Evolutionary conservation across 2,888 invertebrate genomes (phyloP).

Genomic region (Colletes collaris): DNA sequence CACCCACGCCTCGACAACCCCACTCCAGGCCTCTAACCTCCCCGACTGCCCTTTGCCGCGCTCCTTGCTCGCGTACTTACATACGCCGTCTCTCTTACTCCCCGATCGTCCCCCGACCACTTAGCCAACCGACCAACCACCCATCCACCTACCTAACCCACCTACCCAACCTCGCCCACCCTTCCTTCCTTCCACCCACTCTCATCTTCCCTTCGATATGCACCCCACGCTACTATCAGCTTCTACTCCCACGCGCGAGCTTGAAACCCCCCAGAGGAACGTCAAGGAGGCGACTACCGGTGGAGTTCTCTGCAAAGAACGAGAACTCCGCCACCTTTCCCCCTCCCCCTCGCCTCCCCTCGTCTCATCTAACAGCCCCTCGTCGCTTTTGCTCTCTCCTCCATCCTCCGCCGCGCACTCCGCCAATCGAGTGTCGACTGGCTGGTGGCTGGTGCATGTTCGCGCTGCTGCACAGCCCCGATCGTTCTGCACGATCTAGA

Average conservation of each 20-base stretch:
- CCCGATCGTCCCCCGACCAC: conserved; percentile 33
- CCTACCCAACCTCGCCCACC: conserved; percentile 32
- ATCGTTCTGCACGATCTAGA: conserved; percentile 53
- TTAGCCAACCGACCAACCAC: conserved; percentile 55
- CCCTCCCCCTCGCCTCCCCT: conserved; percentile 1
- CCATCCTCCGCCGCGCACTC: conserved; percentile 49
- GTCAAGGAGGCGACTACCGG: conserved; percentile 71
- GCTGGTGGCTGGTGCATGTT: conserved; percentile 46
- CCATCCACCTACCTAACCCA: conserved; percentile 46
- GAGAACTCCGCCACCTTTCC: conserved; percentile 55
- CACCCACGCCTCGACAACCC: conserved; percentile 59
- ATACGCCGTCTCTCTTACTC: conserved; percentile 16
- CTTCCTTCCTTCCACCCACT: conserved; percentile 57
- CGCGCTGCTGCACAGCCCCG: conserved; percentile 45
- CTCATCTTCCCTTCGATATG: conserved; percentile 73
- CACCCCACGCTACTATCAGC: conserved; percentile 72
- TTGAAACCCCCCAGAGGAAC: conserved; percentile 71
- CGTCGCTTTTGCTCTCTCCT: conserved; percentile 55
- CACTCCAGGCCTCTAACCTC: conserved; percentile 47
- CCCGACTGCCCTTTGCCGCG: conserved; percentile 57
- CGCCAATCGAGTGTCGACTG: conserved; percentile 62
- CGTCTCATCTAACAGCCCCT: conserved; percentile 35
- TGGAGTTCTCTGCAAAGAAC: conserved; percentile 68
- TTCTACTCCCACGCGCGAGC: conserved; percentile 66
- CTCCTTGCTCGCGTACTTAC: conserved; percentile 43